phyloP scores from a whole-genome alignment of 2,888 invertebrate genomes.

The Chloromyia formosa region DNA sequence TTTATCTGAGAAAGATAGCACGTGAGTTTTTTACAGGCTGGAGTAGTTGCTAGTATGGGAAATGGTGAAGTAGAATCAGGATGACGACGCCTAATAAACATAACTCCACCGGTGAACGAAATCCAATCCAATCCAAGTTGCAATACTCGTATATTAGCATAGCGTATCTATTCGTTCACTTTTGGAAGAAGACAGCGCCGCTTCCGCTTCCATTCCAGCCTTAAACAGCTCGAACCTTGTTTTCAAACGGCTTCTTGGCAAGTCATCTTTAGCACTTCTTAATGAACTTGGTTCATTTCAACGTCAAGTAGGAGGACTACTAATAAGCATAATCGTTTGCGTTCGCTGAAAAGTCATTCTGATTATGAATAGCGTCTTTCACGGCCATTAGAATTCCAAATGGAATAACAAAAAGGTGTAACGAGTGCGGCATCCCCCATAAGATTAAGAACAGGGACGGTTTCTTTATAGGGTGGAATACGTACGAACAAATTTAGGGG shows the following conservation, averaged over 20 bases:
- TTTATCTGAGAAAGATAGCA: not conserved
- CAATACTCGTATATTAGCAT: too few relatives aligned
- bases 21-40: too few relatives aligned
- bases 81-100: too few relatives aligned
- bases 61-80: too few relatives aligned
- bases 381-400: conserved; percentile 9
- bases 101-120: too few relatives aligned
- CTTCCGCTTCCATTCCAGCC: not conserved
- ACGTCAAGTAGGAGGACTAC: conserved; percentile 21
- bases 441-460: not conserved
- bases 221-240: not conserved
- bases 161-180: too few relatives aligned
- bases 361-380: conserved; percentile 27
- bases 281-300: conserved; percentile 14
- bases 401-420: conserved; percentile 24
- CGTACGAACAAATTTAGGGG: not conserved
- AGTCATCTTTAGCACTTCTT: conserved; percentile 17
- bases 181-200: too few relatives aligned
- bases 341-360: conserved; percentile 10
- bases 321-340: conserved; percentile 36
- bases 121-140: too few relatives aligned
- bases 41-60: too few relatives aligned
- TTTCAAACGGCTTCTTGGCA: not conserved
- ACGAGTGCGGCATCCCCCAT: not conserved
- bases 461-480: not conserved